Evolutionary conservation across 30 jellyfish, hydroid and myxozoan species (phyloP), one percentile per base, ranked within the genome.

Genomic region (Chrysaora quinquecirrha): DNA sequence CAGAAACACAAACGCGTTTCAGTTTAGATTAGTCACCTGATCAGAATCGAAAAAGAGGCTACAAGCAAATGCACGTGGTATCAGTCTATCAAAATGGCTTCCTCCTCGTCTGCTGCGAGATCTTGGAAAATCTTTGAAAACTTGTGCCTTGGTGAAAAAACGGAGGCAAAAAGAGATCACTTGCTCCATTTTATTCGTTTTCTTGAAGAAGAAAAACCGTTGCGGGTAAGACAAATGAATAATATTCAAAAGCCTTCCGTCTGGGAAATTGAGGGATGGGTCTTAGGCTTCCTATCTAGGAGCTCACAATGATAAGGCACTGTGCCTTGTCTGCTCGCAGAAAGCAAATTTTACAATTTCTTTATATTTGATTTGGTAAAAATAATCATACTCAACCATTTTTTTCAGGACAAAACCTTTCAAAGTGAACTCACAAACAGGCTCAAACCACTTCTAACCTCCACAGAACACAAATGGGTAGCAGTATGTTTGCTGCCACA

Each of bases 1-100:
- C n/a, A n/a, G n/a, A n/a, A n/a, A n/a, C n/a, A n/a, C n/a, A n/a
- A n/a, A n/a, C n/a, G n/a, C n/a, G n/a, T n/a, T n/a, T n/a, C n/a
- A n/a, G n/a, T n/a, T n/a, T n/a, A n/a, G n/a, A n/a, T n/a, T n/a
- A n/a, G n/a, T n/a, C n/a, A n/a, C n/a, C n/a, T n/a, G n/a, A n/a
- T n/a, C n/a, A 30, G 54, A 14, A 38, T 38, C 14, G 54, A 14
- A 38, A 38, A 38, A 38, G 54, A 38, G 54, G 54, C 54, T 6
- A 38, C 54, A 14, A 14, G 54, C 54, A 14, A 14, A 14, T 3
- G 54, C 54, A 38, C 54, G 54, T 38, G 54, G 54, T n/a, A n/a
- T n/a, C n/a, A n/a, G n/a, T n/a, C n/a, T n/a, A 38, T 9, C 68
- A 80, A 80, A 3, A 80, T 80, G 90, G 90, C 90, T 52, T 3